A percentile compares a stretch with the other conserved stretches of the same genome.
These are phyloP conservation scores for Malurus alboscapulatus DNA, from an alignment of 2,113 vertebrate genomes.

Conservation along the genomic window DNA sequence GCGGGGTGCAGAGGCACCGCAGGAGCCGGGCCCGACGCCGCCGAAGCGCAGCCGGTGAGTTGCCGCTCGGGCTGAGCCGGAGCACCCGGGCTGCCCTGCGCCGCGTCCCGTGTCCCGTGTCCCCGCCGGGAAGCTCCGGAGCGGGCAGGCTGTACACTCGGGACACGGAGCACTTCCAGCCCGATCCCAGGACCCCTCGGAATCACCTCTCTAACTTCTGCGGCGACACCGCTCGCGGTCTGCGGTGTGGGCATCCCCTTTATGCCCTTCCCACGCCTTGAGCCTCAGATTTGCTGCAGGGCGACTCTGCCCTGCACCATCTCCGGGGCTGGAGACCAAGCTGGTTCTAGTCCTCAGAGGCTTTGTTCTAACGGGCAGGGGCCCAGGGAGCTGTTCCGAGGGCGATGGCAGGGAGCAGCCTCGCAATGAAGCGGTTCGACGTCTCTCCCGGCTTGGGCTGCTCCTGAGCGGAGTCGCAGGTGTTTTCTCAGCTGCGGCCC, in stretches of 20 bases:
- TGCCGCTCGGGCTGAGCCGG: neutral
- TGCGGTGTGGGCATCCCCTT: too few relatives aligned
- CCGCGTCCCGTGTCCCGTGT: neutral
- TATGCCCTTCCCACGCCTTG: neutral
- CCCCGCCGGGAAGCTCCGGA: neutral
- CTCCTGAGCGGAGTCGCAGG: neutral
- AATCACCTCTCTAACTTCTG: too few relatives aligned
- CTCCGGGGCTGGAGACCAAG: neutral
- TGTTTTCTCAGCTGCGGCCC: neutral
- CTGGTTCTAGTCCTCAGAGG: accelerated
- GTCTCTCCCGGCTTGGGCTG: neutral
- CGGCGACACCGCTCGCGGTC: too few relatives aligned
- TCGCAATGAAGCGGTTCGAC: neutral
- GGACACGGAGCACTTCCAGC: neutral
- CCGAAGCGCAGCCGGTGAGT: neutral
- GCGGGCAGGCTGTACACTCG: too few relatives aligned
- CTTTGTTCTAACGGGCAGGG: neutral
- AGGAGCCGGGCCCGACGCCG: too few relatives aligned
- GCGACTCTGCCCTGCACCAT: neutral
- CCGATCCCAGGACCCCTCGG: too few relatives aligned
- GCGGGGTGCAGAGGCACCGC: neutral
- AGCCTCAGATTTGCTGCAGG: neutral
- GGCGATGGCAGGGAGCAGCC: neutral
- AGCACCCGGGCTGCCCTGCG: neutral
- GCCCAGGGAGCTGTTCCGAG: neutral